Evolutionary conservation across 2,888 invertebrate species (phyloP).

Genomic region (Eupithecia insigniata): DNA sequence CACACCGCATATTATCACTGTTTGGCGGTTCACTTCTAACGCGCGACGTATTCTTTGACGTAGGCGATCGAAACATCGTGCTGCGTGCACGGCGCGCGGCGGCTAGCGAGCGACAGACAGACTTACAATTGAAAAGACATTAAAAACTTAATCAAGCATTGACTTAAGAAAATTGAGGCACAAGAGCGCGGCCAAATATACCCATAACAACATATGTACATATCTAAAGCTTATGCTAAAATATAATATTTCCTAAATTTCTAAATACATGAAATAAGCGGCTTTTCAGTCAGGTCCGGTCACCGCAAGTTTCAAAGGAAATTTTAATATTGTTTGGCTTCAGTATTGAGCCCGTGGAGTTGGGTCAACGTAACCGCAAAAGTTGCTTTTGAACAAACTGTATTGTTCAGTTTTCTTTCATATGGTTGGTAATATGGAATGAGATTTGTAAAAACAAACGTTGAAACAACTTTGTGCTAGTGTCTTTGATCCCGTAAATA

Average conservation of each 20-base stretch:
- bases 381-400: slow-evolving; percentile 10
- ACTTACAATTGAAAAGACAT: no score
- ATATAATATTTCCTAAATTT: neutral
- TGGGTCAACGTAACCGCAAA: slow-evolving; percentile 18
- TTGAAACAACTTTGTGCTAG: neutral
- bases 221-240: neutral
- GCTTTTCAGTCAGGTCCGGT: slow-evolving; percentile 11
- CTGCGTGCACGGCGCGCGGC: no score
- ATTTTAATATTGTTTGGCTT: slow-evolving; percentile 33
- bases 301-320: slow-evolving; percentile 28
- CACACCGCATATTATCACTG: no score
- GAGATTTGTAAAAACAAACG: neutral
- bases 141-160: neutral
- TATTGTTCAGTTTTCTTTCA: slow-evolving; percentile 9
- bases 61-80: no score
- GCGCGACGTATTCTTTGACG: no score
- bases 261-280: slow-evolving; percentile 20
- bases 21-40: no score
- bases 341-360: slow-evolving; percentile 16
- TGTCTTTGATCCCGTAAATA: neutral
- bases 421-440: neutral
- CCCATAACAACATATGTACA: neutral
- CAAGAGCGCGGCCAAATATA: neutral
- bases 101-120: no score
- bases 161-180: no score